Evolutionary conservation across 2,797 vertebrate genomes (phyloP).

Genomic region (Cygnus olor): DNA sequence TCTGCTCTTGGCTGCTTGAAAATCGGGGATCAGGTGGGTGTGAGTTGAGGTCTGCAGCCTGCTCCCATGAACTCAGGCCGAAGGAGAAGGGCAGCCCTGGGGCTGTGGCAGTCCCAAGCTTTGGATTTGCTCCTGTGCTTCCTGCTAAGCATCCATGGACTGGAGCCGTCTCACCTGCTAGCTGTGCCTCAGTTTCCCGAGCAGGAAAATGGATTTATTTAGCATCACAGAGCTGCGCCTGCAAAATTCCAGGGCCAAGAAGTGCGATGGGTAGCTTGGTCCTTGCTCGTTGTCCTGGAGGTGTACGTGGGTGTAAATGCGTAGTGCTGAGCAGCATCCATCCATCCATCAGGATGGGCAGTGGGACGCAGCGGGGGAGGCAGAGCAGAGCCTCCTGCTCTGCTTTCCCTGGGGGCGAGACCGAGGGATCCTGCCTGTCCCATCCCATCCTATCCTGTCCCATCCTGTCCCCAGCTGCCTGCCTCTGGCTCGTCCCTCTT

Average conservation of each 20-base stretch:
- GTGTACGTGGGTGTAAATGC: not conserved
- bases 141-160: not conserved
- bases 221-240: not conserved
- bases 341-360: not conserved
- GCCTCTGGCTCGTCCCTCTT: not conserved
- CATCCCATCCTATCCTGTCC: too few relatives aligned
- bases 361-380: not conserved
- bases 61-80: not conserved
- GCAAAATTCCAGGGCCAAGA: not conserved
- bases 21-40: not conserved
- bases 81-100: not conserved
- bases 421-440: fast-evolving
- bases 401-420: not conserved
- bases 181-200: not conserved
- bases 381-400: not conserved
- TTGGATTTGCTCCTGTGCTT: not conserved
- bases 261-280: not conserved
- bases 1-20: not conserved
- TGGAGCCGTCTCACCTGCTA: not conserved
- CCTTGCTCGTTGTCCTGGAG: not conserved
- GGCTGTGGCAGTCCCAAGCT: not conserved
- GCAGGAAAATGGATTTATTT: not conserved
- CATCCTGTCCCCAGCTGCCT: not conserved
- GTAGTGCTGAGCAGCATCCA: not conserved
- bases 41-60: not conserved